Evolutionary conservation across 2,797 vertebrate genomes (phyloP).

Genomic region (Coilia nasus): DNA sequence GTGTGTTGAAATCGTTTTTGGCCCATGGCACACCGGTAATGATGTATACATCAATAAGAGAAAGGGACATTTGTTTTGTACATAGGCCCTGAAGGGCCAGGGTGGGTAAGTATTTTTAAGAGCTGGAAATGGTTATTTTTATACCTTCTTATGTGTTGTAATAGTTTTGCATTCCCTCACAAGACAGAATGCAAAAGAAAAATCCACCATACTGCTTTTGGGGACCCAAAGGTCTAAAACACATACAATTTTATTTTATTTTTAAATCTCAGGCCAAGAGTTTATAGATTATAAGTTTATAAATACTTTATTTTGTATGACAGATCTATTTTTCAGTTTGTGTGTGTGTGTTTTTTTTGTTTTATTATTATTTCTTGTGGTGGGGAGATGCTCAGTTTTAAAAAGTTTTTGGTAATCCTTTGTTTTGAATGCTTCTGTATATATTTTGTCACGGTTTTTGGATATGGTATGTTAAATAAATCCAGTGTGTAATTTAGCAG

Average conservation of each 20-base stretch:
- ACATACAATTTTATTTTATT: too few relatives aligned
- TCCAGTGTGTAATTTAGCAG: background rate
- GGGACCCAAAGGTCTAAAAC: too few relatives aligned
- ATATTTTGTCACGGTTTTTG: background rate
- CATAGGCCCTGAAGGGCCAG: too few relatives aligned
- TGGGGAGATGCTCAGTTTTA: background rate
- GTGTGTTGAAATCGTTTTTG: background rate
- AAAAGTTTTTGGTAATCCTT: background rate
- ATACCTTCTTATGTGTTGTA: too few relatives aligned
- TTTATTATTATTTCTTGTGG: background rate
- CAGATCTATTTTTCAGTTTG: background rate
- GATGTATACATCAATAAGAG: background rate
- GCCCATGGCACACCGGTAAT: background rate
- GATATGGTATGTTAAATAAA: background rate
- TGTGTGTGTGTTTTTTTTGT: background rate
- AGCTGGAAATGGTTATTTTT: too few relatives aligned
- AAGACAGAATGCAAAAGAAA: too few relatives aligned
- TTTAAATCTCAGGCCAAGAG: background rate
- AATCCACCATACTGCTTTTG: too few relatives aligned
- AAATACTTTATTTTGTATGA: conserved; percentile 7
- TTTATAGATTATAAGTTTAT: background rate
- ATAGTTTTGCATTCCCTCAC: too few relatives aligned
- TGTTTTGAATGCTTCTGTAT: background rate
- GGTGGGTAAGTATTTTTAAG: too few relatives aligned
- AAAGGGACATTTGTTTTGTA: background rate